phyloP scores from a whole-genome alignment of 2,113 vertebrate genomes.

The Paramormyrops kingsleyae region DNA sequence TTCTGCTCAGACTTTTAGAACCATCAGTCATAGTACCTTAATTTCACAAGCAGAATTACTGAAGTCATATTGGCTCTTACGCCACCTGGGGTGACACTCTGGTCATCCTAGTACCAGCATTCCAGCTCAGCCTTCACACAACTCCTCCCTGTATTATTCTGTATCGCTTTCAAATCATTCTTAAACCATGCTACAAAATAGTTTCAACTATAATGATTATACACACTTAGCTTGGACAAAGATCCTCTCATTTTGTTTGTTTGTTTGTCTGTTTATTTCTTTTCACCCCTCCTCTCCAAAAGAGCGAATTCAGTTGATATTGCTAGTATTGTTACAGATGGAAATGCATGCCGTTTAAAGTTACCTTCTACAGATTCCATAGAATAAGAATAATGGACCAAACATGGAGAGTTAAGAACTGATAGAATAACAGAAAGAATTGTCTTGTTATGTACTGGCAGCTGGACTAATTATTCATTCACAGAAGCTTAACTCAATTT shows the following conservation, averaged over 20 bases:
- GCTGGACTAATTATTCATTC: not conserved
- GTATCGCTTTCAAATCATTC: not conserved
- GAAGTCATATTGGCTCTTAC: not conserved
- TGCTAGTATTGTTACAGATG: not conserved
- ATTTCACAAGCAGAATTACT: not conserved
- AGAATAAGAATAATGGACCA: not conserved
- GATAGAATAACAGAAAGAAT: not conserved
- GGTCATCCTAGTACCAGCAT: not conserved
- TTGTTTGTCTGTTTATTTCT: not conserved
- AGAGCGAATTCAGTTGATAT: not conserved
- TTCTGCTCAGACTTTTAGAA: conserved; percentile 4
- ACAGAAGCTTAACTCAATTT: not conserved
- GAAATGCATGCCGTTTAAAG: not conserved
- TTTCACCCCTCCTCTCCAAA: not conserved
- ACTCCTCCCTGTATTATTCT: not conserved
- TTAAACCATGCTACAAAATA: not conserved
- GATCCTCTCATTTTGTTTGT: not conserved
- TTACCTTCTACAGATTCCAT: not conserved
- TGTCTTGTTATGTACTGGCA: not conserved
- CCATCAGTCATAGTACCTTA: not conserved
- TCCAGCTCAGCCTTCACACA: not conserved
- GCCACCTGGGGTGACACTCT: not conserved
- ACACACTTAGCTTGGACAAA: not conserved
- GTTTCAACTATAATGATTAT: not conserved
- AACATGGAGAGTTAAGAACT: not conserved